Conservation (phyloP, 2,113 vertebrate genomes). For the Gnathonemus longibarbis region DNA sequence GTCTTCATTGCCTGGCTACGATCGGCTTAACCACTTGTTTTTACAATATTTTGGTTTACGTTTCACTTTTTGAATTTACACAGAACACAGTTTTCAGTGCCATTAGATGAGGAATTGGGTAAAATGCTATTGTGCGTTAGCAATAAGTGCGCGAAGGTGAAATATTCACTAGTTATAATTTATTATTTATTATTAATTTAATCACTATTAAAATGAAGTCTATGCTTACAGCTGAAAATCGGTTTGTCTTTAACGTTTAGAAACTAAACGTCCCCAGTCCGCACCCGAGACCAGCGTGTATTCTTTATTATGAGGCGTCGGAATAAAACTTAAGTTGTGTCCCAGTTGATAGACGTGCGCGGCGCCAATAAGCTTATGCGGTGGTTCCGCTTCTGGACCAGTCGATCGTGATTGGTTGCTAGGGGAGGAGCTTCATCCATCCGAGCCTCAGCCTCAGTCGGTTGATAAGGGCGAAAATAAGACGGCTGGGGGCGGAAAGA, state of each 20-base stretch:
- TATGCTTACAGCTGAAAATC: not conserved
- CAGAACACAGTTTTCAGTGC: not conserved
- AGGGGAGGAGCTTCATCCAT: constrained; percentile 20
- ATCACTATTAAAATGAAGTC: not conserved
- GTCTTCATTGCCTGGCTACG: not conserved
- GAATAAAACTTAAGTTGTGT: not conserved
- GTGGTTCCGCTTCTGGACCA: not conserved
- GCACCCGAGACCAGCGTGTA: not conserved
- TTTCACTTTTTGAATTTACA: not conserved
- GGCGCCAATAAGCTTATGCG: not conserved
- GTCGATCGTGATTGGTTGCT: constrained; percentile 17
- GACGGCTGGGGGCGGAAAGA: not conserved
- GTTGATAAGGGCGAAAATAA: constrained; percentile 9
- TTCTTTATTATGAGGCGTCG: not conserved
- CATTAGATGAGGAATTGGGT: not conserved
- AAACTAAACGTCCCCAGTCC: not conserved
- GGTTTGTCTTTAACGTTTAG: not conserved
- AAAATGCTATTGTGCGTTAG: not conserved
- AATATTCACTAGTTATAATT: not conserved
- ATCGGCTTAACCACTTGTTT: not conserved
- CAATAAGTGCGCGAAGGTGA: not conserved
- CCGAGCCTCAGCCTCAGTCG: not conserved
- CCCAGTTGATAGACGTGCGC: not conserved
- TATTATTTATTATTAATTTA: not conserved
- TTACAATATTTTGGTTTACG: not conserved